phyloP scores from a whole-genome alignment of 64 coral and sea anemone genomes.

The Platygyra sinensis region DNA sequence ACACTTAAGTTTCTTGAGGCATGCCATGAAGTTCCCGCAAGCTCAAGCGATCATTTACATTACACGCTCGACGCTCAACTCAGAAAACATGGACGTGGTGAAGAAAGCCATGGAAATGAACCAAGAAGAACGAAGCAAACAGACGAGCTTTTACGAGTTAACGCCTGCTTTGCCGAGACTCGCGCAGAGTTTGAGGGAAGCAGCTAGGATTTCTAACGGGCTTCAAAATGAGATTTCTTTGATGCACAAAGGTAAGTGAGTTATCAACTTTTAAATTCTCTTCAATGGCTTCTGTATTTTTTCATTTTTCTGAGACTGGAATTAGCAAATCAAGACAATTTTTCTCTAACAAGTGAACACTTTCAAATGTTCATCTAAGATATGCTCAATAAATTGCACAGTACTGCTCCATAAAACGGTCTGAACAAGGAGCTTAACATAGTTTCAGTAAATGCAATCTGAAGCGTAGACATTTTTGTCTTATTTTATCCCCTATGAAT shows the following conservation, averaged over 20 bases:
- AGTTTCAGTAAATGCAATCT: too few species aligned
- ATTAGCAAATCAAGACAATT: too few species aligned
- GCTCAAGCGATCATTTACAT: slow-evolving; percentile 86
- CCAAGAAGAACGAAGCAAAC: slow-evolving; percentile 67
- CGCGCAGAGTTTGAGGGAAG: slow-evolving; percentile 49
- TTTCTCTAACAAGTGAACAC: too few species aligned
- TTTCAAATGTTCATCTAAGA: too few species aligned
- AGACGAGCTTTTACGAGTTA: slow-evolving; percentile 58
- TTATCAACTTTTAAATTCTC: not conserved
- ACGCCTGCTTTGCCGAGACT: slow-evolving; percentile 63
- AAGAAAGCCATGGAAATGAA: slow-evolving; percentile 81
- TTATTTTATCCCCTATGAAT: too few species aligned
- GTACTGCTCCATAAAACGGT: too few species aligned
- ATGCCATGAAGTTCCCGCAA: slow-evolving; percentile 91
- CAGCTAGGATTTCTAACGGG: slow-evolving; percentile 44
- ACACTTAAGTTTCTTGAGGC: slow-evolving; percentile 83
- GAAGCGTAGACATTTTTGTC: too few species aligned
- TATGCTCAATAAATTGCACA: too few species aligned
- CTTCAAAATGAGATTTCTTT: slow-evolving; percentile 51
- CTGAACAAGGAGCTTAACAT: too few species aligned
- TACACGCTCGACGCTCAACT: slow-evolving; percentile 70
- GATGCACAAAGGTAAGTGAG: slow-evolving; percentile 41
- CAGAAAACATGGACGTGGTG: slow-evolving; percentile 84
- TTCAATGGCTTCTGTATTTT: too few species aligned
- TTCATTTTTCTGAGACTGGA: too few species aligned